Evolutionary conservation across 2,888 invertebrate species (phyloP), one percentile per base, ranked within the genome.

Genomic region (Amphipyra berbera): DNA sequence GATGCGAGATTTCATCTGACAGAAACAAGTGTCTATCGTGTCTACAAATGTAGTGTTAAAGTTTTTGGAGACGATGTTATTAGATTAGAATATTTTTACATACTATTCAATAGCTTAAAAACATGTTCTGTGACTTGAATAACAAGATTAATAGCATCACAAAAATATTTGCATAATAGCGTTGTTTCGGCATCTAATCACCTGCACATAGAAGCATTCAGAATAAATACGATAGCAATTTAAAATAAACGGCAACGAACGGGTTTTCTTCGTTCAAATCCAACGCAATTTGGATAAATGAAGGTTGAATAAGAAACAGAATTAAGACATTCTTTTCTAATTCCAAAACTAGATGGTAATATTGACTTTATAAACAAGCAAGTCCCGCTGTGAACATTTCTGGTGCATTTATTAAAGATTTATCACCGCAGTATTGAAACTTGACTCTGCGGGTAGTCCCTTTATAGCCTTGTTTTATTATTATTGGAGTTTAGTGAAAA

Each of bases 141-240:
- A 76, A 73, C 61, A 64, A 75, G 68, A 80, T 79, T 77, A 79
- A 87, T 84, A 75, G 72, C 68, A 77, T 76, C 79, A 78, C 58
- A 65, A 77, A 83, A 82, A 63, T 79, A 82, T 83, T 85, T 85
- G 79, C 82, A 83, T 87, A 86, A 87, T 82, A 81, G 81, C 72
- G 76, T 82, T 82, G 75, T 83, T 83, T 74, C 58, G 72, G 74
- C 67, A 73, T 62, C 70, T 75, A 66, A 72, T 73, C 67, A 76
- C 66, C 57, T 65, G 35, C 60, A 70, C 57, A 76, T 69, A 66
- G 65, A 49, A 73, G 59, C 52, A 60, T 48, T 76, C 59, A 63
- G 63, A 57, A 59, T 61, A 61, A 63, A 61, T 76, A 64, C 70
- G 71, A 59, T 60, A 74, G 73, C 72, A 68, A 74, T 73, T 78